Evolutionary conservation across 2,888 invertebrate genomes (phyloP), one percentile per base, ranked within the genome.

Genomic region (Drosophila hawaiiensis): DNA sequence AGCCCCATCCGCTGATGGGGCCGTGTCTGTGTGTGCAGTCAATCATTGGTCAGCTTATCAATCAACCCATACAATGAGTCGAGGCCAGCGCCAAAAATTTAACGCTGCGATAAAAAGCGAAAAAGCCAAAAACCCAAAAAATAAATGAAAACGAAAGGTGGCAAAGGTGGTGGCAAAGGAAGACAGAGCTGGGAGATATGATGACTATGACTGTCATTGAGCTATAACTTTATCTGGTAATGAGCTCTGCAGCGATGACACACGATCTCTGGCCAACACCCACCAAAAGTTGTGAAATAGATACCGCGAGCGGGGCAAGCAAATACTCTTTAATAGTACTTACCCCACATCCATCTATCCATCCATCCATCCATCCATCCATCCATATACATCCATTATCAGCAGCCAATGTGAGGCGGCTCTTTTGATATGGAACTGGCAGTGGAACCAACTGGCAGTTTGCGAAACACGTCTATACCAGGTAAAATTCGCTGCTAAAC

Each of bases 251-350:
- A 55, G 64, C 58, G 66, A 78, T 83, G 83, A 83, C 83, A 83
- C 85, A 84, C 78, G 61, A 75, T 78, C 79, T 81, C 67, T 55
- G 65, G 84, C 84, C 86, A 89, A 86, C 89, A 85, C 87, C 89
- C 89, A 80, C 82, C 59, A 60, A 82, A 82, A 80, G 84, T 89
- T 86, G 84, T 84, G 80, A 89, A 85, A 84, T 70, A 73, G 60
- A 73, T 67, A 68, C 58, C 58, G 52, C 62, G 68, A 59, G 55
- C n/a, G 62, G 65, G 63, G 71, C 31, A 31, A 72, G 75, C 75
- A 79, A 87, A 83, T 72, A 71, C 61, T 22, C 47, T n/a, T 68
- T 53, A 69, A 31, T n/a, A 52, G 79, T 65, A 59, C 72, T 76
- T 80, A 73, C 79, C 80, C 69, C 80, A 70, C 56, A 39, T 47